A percentile compares a stretch with the other conserved stretches of the same genome.
These are phyloP conservation scores for Leptopilina syphax DNA, from an alignment of 2,888 invertebrate genomes.

Conservation along the genomic window DNA sequence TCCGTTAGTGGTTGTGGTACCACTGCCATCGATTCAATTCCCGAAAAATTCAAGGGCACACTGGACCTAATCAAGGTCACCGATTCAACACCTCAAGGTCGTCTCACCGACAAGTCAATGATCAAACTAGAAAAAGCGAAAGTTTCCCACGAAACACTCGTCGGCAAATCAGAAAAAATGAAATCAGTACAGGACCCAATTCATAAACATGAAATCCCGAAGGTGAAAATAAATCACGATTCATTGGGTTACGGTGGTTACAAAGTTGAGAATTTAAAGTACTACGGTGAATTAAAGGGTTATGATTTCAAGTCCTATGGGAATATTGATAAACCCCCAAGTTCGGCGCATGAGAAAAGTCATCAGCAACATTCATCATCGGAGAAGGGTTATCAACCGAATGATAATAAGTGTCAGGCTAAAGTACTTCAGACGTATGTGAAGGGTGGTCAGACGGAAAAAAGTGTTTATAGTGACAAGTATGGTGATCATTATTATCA, in stretches of 20 bases:
- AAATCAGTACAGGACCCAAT: slow-evolving; percentile 62
- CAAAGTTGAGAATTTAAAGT: slow-evolving; percentile 71
- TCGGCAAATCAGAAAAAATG: slow-evolving; percentile 64
- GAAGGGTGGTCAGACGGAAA: slow-evolving; percentile 63
- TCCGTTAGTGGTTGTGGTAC: slow-evolving; percentile 44
- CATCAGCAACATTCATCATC: slow-evolving; percentile 63
- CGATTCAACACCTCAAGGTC: slow-evolving; percentile 64
- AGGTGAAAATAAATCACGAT: slow-evolving; percentile 59
- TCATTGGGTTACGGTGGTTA: slow-evolving; percentile 62
- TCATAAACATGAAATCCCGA: slow-evolving; percentile 60
- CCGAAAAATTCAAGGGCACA: slow-evolving; percentile 63
- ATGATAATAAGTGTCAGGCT: slow-evolving; percentile 64
- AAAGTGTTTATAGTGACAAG: slow-evolving; percentile 63
- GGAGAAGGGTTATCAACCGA: slow-evolving; percentile 54
- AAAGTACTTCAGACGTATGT: slow-evolving; percentile 62
- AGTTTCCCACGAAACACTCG: slow-evolving; percentile 44
- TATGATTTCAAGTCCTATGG: slow-evolving; percentile 73
- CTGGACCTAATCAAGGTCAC: slow-evolving; percentile 66
- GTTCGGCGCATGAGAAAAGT: slow-evolving; percentile 66
- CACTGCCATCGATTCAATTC: slow-evolving; percentile 15
- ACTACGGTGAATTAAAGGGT: slow-evolving; percentile 73
- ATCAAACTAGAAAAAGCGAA: slow-evolving; percentile 63
- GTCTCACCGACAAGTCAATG: slow-evolving; percentile 66
- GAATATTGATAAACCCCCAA: slow-evolving; percentile 67
- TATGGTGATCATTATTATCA: slow-evolving; percentile 71